Conservation (phyloP, 2,797 vertebrate genomes). For the Oreonectes daqikongensis region DNA sequence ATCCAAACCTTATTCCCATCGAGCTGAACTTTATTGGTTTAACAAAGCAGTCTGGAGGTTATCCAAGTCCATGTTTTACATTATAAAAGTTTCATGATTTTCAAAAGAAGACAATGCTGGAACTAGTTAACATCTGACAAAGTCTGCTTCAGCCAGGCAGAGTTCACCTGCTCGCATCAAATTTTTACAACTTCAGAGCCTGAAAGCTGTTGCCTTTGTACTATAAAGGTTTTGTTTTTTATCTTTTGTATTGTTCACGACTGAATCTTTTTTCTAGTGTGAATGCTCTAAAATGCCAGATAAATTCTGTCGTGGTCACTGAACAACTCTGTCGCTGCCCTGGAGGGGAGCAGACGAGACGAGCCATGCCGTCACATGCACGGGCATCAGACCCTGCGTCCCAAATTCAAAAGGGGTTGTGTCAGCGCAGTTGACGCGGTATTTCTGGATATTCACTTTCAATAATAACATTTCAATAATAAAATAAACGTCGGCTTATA, state of each 20-base stretch:
- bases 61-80: neutral
- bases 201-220: constrained; percentile 4
- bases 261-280: neutral
- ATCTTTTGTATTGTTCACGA: neutral
- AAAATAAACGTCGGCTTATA: neutral
- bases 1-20: neutral
- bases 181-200: constrained; percentile 31
- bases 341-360: neutral
- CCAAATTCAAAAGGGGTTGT: neutral
- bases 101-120: constrained; percentile 6
- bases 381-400: neutral
- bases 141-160: constrained; percentile 1
- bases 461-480: no score
- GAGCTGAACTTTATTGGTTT: neutral
- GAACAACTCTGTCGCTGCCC: neutral
- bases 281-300: neutral
- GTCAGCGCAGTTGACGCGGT: neutral
- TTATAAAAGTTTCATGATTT: neutral
- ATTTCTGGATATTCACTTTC: neutral
- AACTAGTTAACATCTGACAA: constrained; percentile 8
- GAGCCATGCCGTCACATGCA: neutral
- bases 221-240: neutral
- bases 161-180: constrained; percentile 26
- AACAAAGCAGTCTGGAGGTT: neutral
- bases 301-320: neutral